Percentiles rank a stretch among this genome's conserved stretches.
These are phyloP conservation scores for Papilio polytes DNA, from an alignment of 1,140 invertebrate species.

Conservation along the genomic window DNA sequence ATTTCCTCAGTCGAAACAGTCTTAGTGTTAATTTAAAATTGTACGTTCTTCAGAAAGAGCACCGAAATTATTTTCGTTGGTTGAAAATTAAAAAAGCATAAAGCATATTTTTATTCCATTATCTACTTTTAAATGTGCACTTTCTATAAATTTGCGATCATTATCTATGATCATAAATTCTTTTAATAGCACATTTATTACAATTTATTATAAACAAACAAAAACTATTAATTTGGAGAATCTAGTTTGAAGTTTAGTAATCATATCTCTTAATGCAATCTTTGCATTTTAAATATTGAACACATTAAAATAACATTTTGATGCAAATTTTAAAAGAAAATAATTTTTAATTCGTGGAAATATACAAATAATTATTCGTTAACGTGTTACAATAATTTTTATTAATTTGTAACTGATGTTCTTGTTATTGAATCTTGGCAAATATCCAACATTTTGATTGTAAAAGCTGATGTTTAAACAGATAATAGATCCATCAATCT, in stretches of 20 bases:
- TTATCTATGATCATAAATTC: neutral
- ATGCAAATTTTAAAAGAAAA: neutral
- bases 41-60: too few relatives aligned
- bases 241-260: neutral
- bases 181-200: neutral
- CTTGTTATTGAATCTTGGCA: neutral
- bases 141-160: neutral
- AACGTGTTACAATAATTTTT: conserved; percentile 5
- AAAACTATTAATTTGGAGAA: neutral
- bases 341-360: neutral
- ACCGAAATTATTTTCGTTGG: too few relatives aligned
- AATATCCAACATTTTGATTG: conserved; percentile 21
- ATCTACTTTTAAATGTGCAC: neutral
- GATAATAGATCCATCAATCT: conserved; percentile 4
- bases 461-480: conserved; percentile 20
- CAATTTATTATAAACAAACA: neutral
- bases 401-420: conserved; percentile 13
- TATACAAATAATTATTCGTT: neutral
- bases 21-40: too few relatives aligned
- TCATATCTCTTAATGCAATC: conserved; percentile 6
- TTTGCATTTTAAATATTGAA: neutral
- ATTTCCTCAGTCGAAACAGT: too few relatives aligned
- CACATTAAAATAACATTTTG: neutral
- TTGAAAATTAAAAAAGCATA: too few relatives aligned
- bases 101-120: neutral